Evolutionary conservation across 2,888 invertebrate genomes (phyloP).

Genomic region (Cantharis lateralis): DNA sequence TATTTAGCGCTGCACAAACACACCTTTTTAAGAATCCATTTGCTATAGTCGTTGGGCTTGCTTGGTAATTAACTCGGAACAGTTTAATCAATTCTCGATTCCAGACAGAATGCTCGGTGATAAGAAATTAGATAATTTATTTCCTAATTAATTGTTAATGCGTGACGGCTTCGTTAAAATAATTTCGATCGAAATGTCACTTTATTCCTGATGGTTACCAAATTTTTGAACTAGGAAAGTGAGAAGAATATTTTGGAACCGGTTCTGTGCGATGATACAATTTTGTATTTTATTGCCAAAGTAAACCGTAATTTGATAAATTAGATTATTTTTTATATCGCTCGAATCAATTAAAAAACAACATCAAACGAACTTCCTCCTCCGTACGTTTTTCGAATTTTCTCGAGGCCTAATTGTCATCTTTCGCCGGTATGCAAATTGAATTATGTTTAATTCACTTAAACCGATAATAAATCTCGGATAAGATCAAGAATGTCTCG

Average conservation of each 20-base stretch:
- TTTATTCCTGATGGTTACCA: background rate
- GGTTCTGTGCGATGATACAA: background rate
- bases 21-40: constrained; percentile 2
- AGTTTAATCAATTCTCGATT: constrained; percentile 14
- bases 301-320: background rate
- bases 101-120: background rate
- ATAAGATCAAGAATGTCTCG: constrained; percentile 11
- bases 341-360: background rate
- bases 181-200: background rate
- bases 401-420: constrained; percentile 5
- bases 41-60: background rate
- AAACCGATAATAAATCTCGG: constrained; percentile 21
- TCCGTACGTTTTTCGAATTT: background rate
- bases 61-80: constrained; percentile 6
- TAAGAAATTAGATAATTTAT: background rate
- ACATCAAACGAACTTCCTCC: background rate
- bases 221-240: background rate
- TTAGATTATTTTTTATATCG: background rate
- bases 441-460: constrained; percentile 14
- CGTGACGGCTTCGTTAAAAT: background rate
- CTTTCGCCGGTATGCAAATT: constrained; percentile 21
- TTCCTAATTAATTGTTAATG: background rate
- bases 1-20: background rate
- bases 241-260: background rate
- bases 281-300: background rate